These are phyloP conservation scores for Varanus salvator DNA, from an alignment of 2,113 vertebrate genomes.

Conservation along the genomic window DNA sequence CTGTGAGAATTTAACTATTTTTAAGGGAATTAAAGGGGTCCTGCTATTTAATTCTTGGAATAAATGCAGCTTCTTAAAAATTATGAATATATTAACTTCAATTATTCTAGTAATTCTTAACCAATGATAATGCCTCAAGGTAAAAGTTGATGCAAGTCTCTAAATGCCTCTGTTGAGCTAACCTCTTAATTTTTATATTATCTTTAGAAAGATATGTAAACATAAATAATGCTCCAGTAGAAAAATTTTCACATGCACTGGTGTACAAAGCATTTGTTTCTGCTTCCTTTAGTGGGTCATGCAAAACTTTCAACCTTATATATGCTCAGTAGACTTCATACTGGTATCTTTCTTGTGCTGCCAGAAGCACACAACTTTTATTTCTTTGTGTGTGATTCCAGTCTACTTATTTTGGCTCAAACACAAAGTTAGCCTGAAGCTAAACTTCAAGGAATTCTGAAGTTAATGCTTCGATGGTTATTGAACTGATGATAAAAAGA, in stretches of 20 bases:
- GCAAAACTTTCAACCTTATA: conserved; percentile 61
- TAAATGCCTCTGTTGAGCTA: conserved; percentile 1
- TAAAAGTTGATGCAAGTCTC: not conserved
- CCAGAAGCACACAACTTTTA: conserved; percentile 33
- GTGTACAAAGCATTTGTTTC: conserved; percentile 63
- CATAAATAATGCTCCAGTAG: conserved; percentile 68
- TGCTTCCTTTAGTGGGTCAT: conserved; percentile 47
- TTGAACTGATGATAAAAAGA: conserved; percentile 81
- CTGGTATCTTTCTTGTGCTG: conserved; percentile 44
- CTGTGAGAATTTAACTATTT: not conserved
- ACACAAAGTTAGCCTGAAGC: conserved; percentile 55
- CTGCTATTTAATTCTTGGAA: not conserved
- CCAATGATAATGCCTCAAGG: conserved; percentile 1
- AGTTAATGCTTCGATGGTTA: conserved; percentile 71
- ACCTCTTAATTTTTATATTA: conserved; percentile 40
- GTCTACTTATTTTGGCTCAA: conserved; percentile 47
- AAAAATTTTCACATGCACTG: conserved; percentile 74
- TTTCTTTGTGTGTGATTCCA: conserved; percentile 35
- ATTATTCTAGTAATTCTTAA: conserved; percentile 26
- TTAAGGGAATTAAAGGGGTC: not conserved
- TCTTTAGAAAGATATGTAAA: conserved; percentile 68
- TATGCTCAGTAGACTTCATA: conserved; percentile 50
- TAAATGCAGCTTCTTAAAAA: conserved; percentile 23
- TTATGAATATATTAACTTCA: not conserved
- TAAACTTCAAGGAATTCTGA: conserved; percentile 36